Conservation (phyloP, 2,113 vertebrate genomes). For the Petaurus breviceps region DNA sequence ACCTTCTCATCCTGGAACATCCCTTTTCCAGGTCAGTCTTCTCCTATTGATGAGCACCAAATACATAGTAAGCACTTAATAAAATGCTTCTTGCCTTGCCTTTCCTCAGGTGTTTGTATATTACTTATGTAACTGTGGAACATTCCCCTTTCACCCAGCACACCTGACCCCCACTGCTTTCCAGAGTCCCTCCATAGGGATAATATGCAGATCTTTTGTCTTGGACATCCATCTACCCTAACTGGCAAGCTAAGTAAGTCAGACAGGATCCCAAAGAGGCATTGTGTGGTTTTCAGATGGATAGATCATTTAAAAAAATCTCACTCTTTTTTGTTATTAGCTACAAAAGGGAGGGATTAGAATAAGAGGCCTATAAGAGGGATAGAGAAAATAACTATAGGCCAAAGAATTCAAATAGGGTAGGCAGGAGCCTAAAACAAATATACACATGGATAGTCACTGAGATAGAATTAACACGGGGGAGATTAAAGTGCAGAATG, state of each 20-base stretch:
- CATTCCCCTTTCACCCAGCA: neutral
- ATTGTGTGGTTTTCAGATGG: neutral
- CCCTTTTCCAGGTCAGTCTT: neutral
- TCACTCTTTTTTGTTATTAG: neutral
- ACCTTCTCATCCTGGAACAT: neutral
- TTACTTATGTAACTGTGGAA: neutral
- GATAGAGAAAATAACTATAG: neutral
- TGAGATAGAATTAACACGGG: neutral
- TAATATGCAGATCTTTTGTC: neutral
- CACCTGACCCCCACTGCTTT: neutral
- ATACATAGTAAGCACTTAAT: neutral
- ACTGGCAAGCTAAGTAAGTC: neutral
- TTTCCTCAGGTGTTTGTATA: neutral
- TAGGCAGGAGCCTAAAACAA: neutral
- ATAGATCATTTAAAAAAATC: neutral
- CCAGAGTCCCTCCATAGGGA: neutral
- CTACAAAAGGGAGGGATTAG: neutral
- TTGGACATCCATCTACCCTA: neutral
- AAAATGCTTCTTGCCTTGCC: neutral
- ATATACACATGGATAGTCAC: neutral
- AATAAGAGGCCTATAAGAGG: neutral
- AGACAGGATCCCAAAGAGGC: neutral
- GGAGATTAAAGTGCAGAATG: neutral
- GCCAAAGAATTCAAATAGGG: neutral
- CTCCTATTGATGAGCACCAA: neutral